These are phyloP conservation scores for Lepidocyrtoides sp. DNA, from an alignment of 2,888 invertebrate genomes.

Conservation along the genomic window DNA sequence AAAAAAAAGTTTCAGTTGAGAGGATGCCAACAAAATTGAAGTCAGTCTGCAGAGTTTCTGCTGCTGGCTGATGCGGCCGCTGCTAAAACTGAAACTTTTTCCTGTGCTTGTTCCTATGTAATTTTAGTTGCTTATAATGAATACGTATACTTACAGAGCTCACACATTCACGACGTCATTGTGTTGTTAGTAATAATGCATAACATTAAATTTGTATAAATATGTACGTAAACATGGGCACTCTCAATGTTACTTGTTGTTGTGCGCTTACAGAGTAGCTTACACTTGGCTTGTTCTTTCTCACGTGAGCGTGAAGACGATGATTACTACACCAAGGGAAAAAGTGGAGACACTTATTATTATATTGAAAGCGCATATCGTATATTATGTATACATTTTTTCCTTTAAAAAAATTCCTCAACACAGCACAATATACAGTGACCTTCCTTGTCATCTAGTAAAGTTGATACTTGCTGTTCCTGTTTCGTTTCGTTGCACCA, in stretches of 20 bases:
- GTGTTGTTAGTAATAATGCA: constrained; percentile 43
- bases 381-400: not conserved
- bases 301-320: constrained; percentile 23
- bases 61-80: not conserved
- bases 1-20: constrained; percentile 66
- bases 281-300: constrained; percentile 15
- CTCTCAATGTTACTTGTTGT: not conserved
- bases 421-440: too few species aligned
- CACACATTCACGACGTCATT: constrained; percentile 21
- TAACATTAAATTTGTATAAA: constrained; percentile 39
- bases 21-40: constrained; percentile 62
- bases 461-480: not conserved
- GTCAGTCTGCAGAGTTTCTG: constrained; percentile 36
- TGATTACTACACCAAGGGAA: not conserved
- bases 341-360: not conserved
- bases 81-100: constrained; percentile 31
- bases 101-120: constrained; percentile 18
- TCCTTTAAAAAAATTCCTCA: too few species aligned
- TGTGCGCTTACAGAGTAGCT: not conserved
- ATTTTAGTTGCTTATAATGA: constrained; percentile 42
- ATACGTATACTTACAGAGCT: constrained; percentile 1
- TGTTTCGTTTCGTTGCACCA: not conserved
- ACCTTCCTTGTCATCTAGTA: not conserved
- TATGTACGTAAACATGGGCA: constrained; percentile 14
- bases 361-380: not conserved